These are phyloP conservation scores for Rhinoptilus africanus DNA, from an alignment of 2,113 vertebrate species.

Conservation along the genomic window DNA sequence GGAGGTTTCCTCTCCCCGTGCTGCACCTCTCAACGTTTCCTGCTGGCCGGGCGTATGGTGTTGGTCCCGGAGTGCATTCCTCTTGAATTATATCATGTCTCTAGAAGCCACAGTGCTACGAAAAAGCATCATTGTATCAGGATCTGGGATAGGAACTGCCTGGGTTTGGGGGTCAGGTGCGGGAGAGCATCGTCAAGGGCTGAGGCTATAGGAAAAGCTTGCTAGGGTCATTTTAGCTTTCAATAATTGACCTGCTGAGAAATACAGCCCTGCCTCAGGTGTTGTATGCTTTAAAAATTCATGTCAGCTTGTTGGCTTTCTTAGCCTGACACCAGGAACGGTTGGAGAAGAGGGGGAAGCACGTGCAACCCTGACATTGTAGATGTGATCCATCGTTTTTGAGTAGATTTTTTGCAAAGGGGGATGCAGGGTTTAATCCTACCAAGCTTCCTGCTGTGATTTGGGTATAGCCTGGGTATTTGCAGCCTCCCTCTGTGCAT, in stretches of 20 bases:
- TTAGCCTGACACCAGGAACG: background rate
- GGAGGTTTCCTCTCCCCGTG: background rate
- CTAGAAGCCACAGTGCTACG: background rate
- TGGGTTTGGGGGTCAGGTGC: background rate
- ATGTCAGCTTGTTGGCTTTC: background rate
- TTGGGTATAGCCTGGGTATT: background rate
- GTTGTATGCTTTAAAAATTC: background rate
- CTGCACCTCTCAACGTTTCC: background rate
- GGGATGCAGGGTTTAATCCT: background rate
- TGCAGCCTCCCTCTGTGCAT: fast-evolving
- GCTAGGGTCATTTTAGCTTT: background rate
- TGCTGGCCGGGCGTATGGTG: background rate
- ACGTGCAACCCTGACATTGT: fast-evolving
- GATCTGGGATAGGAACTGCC: fast-evolving
- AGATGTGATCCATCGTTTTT: background rate
- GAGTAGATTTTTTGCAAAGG: background rate
- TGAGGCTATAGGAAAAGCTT: background rate
- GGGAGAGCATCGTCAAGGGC: background rate
- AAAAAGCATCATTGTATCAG: background rate
- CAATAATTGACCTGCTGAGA: background rate
- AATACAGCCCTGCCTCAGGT: background rate
- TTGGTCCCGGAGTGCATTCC: background rate
- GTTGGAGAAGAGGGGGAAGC: background rate
- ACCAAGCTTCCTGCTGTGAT: background rate
- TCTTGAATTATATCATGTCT: slow-evolving; percentile 20